Evolutionary conservation across 1,140 invertebrate species (phyloP), one percentile per base, ranked within the genome.

Genomic region (Drosophila persimilis): DNA sequence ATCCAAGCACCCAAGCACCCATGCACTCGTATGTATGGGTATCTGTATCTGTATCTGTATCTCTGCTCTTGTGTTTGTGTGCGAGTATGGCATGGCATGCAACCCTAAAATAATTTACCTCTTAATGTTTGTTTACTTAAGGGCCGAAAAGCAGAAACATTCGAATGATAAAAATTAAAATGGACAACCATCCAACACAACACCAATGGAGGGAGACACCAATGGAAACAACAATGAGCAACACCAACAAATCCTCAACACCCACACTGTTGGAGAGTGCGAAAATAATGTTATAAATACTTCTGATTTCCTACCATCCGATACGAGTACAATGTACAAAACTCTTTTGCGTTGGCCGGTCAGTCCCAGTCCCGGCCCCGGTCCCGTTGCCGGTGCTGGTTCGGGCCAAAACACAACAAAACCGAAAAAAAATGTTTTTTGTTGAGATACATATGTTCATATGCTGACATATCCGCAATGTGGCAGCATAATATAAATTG

Each of bases 401-500:
- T 74, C 59, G 77, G 61, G 72, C 60, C 24, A 55, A 64, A 63
- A 35, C 24, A 35, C 26, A 74, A 60, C 7, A 47, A 57, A 59
- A 46, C 26, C 26, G 26, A 31, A 60, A 75, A n/a, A 67, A 72
- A 62, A 55, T 72, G 31, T 73, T 57, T 51, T 77, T 61, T 77
- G 64, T 80, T 77, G 65, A 80, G 73, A 77, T 85, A 85, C 80
- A 85, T 86, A 80, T 86, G 80, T 85, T 85, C 77, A 79, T 66
- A 69, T 73, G 80, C 81, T 86, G 80, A 85, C 80, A 85, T 86
- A 85, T 85, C 80, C 80, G 80, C 80, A 85, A 85, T 85, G 80
- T 85, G 80, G 80, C 80, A 86, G 77, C 80, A 84, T 84, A 80
- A 84, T 85, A 85, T 85, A 85, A 85, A 85, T 85, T 85, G 80